A percentile compares a stretch with the other conserved stretches of the same genome.
phyloP scores from a whole-genome alignment of 2,888 invertebrate species.

The Rhyacophila evoluta region DNA sequence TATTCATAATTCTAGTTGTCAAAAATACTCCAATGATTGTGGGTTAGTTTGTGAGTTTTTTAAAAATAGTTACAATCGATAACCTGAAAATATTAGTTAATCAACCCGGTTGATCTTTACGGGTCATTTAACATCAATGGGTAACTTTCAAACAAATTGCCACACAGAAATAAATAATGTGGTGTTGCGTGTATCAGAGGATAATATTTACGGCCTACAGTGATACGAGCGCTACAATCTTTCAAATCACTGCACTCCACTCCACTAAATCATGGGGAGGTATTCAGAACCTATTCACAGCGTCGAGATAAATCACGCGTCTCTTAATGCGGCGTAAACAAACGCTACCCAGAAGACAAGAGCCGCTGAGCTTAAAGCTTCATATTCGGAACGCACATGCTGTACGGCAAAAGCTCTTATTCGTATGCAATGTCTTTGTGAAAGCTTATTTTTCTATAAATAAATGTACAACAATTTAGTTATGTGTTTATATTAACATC shows the following conservation, averaged over 20 bases:
- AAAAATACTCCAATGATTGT: too few relatives aligned
- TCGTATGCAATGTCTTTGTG: background rate
- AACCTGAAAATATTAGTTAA: background rate
- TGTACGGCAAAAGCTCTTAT: background rate
- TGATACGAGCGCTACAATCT: background rate
- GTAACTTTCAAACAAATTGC: background rate
- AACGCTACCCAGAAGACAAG: background rate
- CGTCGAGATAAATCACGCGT: background rate
- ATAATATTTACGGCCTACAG: background rate
- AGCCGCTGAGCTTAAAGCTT: background rate
- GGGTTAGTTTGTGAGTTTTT: too few relatives aligned
- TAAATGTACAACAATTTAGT: too few relatives aligned
- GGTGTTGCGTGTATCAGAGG: background rate
- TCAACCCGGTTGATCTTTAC: background rate
- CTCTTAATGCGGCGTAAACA: background rate
- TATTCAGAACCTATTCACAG: background rate
- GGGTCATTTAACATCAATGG: background rate
- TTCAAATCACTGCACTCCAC: constrained; percentile 17
- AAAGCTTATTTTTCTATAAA: too few relatives aligned
- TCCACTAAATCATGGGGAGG: background rate
- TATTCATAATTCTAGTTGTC: too few relatives aligned
- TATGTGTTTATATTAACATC: too few relatives aligned
- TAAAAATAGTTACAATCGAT: too few relatives aligned
- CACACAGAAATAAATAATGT: background rate
- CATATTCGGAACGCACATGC: background rate